Evolutionary conservation across 1,140 invertebrate genomes (phyloP).

Genomic region (Plutomurus gul): DNA sequence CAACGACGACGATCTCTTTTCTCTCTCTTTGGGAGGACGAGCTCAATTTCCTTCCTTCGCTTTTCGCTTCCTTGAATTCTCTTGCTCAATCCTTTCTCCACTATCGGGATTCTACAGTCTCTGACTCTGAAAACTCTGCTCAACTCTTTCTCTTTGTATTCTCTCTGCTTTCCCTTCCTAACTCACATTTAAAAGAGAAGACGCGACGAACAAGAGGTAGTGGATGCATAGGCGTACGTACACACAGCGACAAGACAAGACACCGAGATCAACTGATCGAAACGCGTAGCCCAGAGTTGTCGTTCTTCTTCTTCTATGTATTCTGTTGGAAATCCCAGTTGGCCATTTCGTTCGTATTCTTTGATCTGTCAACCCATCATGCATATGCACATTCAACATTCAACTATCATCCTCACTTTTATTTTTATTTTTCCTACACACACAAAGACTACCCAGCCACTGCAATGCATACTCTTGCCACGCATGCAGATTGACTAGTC

Average conservation of each 20-base stretch:
- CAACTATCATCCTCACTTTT: slow-evolving; percentile 10
- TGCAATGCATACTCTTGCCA: too few species aligned
- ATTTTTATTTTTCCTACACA: too few species aligned
- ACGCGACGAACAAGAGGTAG: too few species aligned
- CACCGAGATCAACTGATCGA: too few species aligned
- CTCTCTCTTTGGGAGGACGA: slow-evolving; percentile 6
- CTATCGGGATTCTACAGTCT: too few species aligned
- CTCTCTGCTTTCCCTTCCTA: not conserved
- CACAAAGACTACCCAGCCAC: too few species aligned
- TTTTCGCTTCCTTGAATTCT: slow-evolving; percentile 21
- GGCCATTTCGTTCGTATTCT: slow-evolving; percentile 43
- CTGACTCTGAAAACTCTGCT: too few species aligned
- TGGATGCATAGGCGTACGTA: too few species aligned
- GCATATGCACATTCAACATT: slow-evolving; percentile 44
- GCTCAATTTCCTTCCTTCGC: slow-evolving; percentile 26
- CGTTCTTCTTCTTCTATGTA: not conserved
- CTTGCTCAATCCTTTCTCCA: slow-evolving; percentile 15
- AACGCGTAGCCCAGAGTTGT: too few species aligned
- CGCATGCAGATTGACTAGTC: too few species aligned
- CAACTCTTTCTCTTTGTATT: not conserved
- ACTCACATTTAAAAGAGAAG: too few species aligned
- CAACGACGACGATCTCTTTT: slow-evolving; percentile 4
- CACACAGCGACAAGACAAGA: too few species aligned
- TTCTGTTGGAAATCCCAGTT: slow-evolving; percentile 38
- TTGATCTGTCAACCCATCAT: slow-evolving; percentile 49